A percentile compares a stretch with the other conserved stretches of the same genome.
Evolutionary conservation across 64 coral and sea anemone genomes (phyloP).

Genomic region (Catalaphyllia jardinei): DNA sequence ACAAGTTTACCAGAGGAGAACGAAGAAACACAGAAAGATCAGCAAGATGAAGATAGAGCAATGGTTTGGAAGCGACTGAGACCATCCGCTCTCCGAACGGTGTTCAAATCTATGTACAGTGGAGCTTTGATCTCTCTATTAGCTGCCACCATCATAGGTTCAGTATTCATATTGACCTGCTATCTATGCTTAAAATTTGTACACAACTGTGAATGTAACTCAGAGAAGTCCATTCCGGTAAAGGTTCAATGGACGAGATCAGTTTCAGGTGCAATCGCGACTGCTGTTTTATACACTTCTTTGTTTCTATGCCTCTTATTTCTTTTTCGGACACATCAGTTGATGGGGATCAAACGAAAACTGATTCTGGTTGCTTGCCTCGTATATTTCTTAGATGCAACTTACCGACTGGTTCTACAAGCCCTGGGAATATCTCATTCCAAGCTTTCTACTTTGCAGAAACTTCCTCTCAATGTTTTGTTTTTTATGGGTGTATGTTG

Average conservation of each 20-base stretch:
- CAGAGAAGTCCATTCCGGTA: neutral
- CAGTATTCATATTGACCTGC: neutral
- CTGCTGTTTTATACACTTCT: neutral
- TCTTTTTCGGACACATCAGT: neutral
- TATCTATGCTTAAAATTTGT: neutral
- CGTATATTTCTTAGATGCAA: neutral
- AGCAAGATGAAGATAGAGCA: neutral
- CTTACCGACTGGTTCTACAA: neutral
- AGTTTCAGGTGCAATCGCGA: neutral
- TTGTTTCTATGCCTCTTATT: neutral
- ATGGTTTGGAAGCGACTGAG: slow-evolving; percentile 1
- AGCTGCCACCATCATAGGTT: neutral
- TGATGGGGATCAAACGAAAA: neutral
- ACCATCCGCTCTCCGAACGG: neutral
- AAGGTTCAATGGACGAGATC: neutral
- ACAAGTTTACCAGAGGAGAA: neutral
- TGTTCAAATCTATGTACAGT: neutral
- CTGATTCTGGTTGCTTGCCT: neutral
- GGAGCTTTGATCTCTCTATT: neutral
- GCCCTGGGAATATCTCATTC: neutral
- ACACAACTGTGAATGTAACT: neutral
- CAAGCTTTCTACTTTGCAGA: neutral
- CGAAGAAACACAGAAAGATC: neutral
- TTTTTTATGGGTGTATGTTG: neutral
- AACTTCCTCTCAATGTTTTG: neutral